Conservation (phyloP, 2,797 vertebrate genomes). For the Muscicapa striata region DNA sequence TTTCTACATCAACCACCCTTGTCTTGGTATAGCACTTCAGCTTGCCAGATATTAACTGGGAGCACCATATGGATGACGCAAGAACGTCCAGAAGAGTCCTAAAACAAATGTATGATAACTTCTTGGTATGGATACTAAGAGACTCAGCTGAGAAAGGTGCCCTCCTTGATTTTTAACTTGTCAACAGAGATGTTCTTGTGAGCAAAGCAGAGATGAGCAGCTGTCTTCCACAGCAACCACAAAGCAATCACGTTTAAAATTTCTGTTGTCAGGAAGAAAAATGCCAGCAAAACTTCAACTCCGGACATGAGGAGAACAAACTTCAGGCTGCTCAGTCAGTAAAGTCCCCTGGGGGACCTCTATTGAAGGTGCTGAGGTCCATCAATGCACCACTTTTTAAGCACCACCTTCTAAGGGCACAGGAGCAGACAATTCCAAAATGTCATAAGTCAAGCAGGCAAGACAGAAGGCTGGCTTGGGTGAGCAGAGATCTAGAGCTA, state of each 20-base stretch:
- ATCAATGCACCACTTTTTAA: not conserved
- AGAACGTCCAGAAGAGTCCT: not conserved
- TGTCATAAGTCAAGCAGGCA: fast-evolving
- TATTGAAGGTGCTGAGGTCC: not conserved
- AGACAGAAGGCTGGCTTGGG: not conserved
- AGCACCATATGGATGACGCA: not conserved
- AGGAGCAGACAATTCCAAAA: not conserved
- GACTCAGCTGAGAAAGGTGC: not conserved
- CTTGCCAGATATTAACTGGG: not conserved
- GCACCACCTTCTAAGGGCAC: not conserved
- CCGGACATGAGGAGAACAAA: not conserved
- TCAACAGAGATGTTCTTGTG: not conserved
- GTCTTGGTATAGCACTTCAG: not conserved
- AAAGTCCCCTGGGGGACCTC: not conserved
- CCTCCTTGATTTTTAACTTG: not conserved
- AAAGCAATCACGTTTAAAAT: not conserved
- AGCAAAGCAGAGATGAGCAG: not conserved
- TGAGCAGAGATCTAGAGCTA: not conserved
- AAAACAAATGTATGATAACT: not conserved
- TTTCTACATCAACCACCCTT: not conserved
- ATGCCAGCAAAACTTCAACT: not conserved
- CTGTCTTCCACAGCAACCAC: fast-evolving
- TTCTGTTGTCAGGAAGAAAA: not conserved
- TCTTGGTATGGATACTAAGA: not conserved
- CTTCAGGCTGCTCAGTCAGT: not conserved